Evolutionary conservation across 2,888 invertebrate genomes (phyloP), one percentile per base, ranked within the genome.

Genomic region (Charanyca ferruginea): DNA sequence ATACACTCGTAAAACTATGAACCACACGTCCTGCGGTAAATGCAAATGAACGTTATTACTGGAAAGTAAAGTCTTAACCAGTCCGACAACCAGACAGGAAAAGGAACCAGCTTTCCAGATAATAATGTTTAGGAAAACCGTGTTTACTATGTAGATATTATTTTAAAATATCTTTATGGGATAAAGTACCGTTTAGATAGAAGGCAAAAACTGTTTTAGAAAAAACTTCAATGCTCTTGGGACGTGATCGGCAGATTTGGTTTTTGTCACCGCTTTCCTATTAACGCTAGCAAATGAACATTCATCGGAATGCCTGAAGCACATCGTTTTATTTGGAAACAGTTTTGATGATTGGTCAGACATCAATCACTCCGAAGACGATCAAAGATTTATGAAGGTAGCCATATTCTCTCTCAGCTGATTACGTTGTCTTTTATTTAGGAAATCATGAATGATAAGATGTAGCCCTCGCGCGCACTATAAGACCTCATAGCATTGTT

Each of bases 41-140:
- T 76, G 45, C 44, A 83, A 76, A 67, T 69, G 13, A 66, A 64
- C 58, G 64, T 77, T 67, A 80, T 55, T 45, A 61, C 42, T 65
- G 64, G 77, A 82, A 81, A 80, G 80, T 80, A 64, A 45, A 73
- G 47, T 58, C 11, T 32, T 9, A 71, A 81, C 79, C 49, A 49
- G 81, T 73, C 41, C 3, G 18, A 61, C 49, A 28, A 49, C 58
- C 23, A 52, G 49, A 11, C 75, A 71, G 81, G 75, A 73, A 79
- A 75, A 59, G 44, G 48, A 75, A 79, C 72, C 35, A 60, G 65
- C 71, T 80, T 79, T 81, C 79, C 66, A 76, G 48, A 44, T 78
- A 72, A 66, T 63, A 66, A 68, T 55, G 58, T 42, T 63, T 23
- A 65, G 52, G 67, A 62, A 75, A 76, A 72, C 32, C 28, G 18